These are phyloP conservation scores for Sarcophilus harrisii DNA, from an alignment of 2,797 vertebrate species.

Conservation along the genomic window DNA sequence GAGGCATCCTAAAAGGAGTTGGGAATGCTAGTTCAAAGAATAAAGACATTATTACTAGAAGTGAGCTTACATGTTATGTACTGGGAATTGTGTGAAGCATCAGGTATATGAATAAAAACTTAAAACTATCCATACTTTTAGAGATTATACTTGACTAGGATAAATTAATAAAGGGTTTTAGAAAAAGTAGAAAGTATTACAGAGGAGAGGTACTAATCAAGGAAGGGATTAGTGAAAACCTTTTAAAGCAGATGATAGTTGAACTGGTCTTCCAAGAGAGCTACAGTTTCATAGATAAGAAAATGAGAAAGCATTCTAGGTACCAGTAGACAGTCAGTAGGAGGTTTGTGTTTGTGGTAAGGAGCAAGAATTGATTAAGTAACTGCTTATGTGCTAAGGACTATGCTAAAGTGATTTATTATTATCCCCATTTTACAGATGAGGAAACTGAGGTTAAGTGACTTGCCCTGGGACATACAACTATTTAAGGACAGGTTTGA, in stretches of 20 bases:
- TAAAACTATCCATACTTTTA: neutral
- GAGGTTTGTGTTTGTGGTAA: neutral
- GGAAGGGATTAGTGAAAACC: neutral
- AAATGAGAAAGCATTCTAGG: neutral
- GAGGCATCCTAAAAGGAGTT: neutral
- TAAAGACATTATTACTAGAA: neutral
- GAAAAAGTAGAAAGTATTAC: neutral
- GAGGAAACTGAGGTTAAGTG: neutral
- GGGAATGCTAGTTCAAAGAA: neutral
- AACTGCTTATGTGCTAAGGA: neutral
- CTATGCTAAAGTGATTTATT: neutral
- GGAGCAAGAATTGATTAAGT: neutral
- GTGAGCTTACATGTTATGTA: neutral
- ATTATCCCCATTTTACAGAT: neutral
- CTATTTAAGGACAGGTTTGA: neutral
- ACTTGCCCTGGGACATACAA: neutral
- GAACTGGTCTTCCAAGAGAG: neutral
- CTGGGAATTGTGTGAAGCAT: neutral
- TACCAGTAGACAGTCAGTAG: neutral
- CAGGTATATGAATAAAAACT: neutral
- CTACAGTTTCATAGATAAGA: neutral
- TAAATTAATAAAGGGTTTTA: neutral
- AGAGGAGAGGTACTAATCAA: neutral
- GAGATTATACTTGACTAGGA: neutral
- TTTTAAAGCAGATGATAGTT: neutral